Percentiles rank a stretch among this genome's conserved stretches.
Conservation (phyloP, 2,888 invertebrate species). For the Mythimna lalbum region DNA sequence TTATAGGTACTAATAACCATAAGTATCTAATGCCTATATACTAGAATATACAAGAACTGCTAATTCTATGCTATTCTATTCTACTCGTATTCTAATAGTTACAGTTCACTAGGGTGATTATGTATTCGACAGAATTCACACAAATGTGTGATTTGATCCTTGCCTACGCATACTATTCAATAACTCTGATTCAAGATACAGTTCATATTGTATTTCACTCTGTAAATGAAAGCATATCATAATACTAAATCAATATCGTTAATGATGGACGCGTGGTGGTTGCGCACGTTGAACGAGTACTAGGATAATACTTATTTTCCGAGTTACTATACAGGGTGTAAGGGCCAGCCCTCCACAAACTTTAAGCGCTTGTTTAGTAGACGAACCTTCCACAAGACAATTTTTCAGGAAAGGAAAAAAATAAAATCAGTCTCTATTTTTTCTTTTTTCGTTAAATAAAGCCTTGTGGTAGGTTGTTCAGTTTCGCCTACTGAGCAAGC, state of each 20-base stretch:
- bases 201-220: neutral
- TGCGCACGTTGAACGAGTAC: neutral
- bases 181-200: constrained; percentile 1
- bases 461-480: too few species aligned
- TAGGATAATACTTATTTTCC: neutral
- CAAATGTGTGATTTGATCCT: neutral
- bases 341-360: too few species aligned
- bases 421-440: too few species aligned
- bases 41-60: neutral
- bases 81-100: too few species aligned
- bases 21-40: too few species aligned
- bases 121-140: neutral
- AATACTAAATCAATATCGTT: neutral
- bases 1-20: constrained; percentile 3
- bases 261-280: neutral
- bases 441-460: too few species aligned
- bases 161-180: constrained; percentile 12
- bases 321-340: neutral
- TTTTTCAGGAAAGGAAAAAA: too few species aligned
- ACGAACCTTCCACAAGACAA: too few species aligned
- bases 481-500: too few species aligned
- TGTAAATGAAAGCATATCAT: neutral
- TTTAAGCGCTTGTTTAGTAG: too few species aligned
- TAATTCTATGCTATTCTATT: neutral
- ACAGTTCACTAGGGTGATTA: too few species aligned